Evolutionary conservation across 2,888 invertebrate genomes (phyloP).

Genomic region (Napeogenes inachia): DNA sequence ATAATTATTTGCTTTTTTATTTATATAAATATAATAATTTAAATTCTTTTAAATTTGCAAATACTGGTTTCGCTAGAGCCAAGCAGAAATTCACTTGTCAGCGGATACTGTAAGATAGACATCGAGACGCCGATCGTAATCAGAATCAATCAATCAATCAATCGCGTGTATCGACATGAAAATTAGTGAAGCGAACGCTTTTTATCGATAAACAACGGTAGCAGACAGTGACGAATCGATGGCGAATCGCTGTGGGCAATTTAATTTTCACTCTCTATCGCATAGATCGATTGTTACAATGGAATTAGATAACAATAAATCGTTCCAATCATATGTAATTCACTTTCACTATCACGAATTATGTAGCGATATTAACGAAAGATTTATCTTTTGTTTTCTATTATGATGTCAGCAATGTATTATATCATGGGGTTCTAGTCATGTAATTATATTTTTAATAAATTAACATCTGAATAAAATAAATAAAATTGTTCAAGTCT

Average conservation of each 20-base stretch:
- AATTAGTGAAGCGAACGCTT: conserved; percentile 43
- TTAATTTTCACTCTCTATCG: conserved; percentile 36
- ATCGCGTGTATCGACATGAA: conserved; percentile 28
- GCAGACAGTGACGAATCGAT: conserved; percentile 46
- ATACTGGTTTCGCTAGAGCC: conserved; percentile 17
- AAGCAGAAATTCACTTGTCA: conserved; percentile 30
- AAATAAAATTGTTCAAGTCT: neutral
- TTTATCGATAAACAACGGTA: conserved; percentile 46
- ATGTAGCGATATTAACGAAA: neutral
- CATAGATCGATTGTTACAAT: conserved; percentile 24
- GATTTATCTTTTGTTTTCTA: conserved; percentile 3
- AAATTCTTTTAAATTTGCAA: neutral
- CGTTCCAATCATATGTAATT: conserved; percentile 14
- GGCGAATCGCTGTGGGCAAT: conserved; percentile 40
- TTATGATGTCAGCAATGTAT: conserved; percentile 1
- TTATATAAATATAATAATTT: neutral
- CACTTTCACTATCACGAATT: conserved; percentile 18
- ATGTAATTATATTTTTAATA: neutral
- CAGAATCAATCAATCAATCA: conserved; percentile 41
- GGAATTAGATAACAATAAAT: conserved; percentile 22
- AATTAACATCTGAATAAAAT: neutral
- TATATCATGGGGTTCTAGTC: neutral
- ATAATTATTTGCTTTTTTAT: no score
- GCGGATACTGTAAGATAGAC: conserved; percentile 33
- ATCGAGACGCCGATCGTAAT: conserved; percentile 36